Percentiles rank a stretch among this genome's conserved stretches.
phyloP scores from a whole-genome alignment of 2,113 vertebrate species.

The Cebidichthys violaceus region DNA sequence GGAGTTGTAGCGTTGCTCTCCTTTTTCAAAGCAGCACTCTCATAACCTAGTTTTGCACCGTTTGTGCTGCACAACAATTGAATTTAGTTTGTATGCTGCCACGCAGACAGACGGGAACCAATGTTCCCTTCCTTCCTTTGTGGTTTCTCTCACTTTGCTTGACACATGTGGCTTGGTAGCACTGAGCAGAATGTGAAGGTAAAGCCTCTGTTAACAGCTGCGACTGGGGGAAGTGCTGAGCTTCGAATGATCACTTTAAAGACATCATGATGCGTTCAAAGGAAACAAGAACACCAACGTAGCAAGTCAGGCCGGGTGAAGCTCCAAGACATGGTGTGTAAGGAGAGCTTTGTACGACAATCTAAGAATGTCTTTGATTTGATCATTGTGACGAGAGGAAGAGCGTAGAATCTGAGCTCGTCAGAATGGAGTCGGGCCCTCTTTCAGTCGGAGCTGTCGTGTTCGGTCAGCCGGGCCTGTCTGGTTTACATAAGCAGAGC shows the following conservation, averaged over 20 bases:
- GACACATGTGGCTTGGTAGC: slow-evolving; percentile 49
- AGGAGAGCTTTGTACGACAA: slow-evolving; percentile 14
- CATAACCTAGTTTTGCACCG: slow-evolving; percentile 23
- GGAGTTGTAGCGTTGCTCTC: neutral
- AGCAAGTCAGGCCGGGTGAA: neutral
- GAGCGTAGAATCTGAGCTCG: slow-evolving; percentile 18
- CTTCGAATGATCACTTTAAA: slow-evolving; percentile 41
- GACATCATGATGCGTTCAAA: slow-evolving; percentile 28
- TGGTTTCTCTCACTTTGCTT: slow-evolving; percentile 44
- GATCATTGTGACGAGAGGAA: neutral
- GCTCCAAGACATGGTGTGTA: neutral
- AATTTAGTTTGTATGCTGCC: slow-evolving; percentile 30
- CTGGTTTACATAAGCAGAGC: slow-evolving; percentile 64
- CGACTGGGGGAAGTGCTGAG: slow-evolving; percentile 33
- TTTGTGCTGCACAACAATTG: slow-evolving; percentile 39
- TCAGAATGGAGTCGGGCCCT: slow-evolving; percentile 41
- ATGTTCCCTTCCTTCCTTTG: slow-evolving; percentile 34
- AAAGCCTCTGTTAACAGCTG: slow-evolving; percentile 36
- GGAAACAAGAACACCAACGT: slow-evolving; percentile 20
- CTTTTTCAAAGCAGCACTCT: slow-evolving; percentile 46
- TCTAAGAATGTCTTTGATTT: slow-evolving; percentile 37
- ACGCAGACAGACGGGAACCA: slow-evolving; percentile 18
- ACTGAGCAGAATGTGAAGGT: slow-evolving; percentile 48
- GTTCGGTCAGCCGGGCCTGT: slow-evolving; percentile 51
- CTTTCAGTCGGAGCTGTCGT: slow-evolving; percentile 38